Base-by-base conservation (phyloP, 2,797 vertebrate genomes). In the Eulemur mongoz region DNA sequence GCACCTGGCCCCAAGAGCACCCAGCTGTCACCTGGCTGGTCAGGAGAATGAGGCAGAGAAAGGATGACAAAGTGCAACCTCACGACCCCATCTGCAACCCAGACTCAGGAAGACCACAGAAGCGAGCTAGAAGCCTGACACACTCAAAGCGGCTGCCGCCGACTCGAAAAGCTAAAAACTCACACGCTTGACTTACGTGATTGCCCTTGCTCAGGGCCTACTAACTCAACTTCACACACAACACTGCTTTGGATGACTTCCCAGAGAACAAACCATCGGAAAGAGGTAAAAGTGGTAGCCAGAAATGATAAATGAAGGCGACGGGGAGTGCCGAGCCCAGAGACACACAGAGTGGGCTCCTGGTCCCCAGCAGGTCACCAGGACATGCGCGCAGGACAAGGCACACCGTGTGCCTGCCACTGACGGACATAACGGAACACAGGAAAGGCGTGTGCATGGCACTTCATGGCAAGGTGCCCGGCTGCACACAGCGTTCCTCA, bases 151-250 rank as follows among this genome's bases (percentile, higher is more conserved):
- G 0, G 65, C 12, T 4, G 22, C 73, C 30, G 0, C 63, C 4
- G 2, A 22, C 22, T 1, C 48, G 63, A 11, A 25, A 17, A 5
- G 25, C 59, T 15, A 1, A 25, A 32, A 7, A 1, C 5, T 2
- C 57, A 2, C 0, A 0, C 1, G 0, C 0, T 3, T 0, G 40
- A 13, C 63, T 54, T 50, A 0, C 10, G 0, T 6, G 20, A 20
- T 35, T 3, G 7, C 2, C 65, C 35, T 0, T 14, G 13, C 88
- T 89, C 84, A 2, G 18, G 15, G 59, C 87, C 67, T 0, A 10
- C 0, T 0, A 48, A 12, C 69, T 7, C 17, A 1, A 4, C 32
- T 17, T 0, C 0, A 0, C 9, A 1, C 25, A 0, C 11, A 0
- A n/a, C n/a, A n/a, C 61, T 0, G 18, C 15, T 12, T 0, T 1